Conservation (phyloP, 2,888 invertebrate species). For the Coenonympha arcania region DNA sequence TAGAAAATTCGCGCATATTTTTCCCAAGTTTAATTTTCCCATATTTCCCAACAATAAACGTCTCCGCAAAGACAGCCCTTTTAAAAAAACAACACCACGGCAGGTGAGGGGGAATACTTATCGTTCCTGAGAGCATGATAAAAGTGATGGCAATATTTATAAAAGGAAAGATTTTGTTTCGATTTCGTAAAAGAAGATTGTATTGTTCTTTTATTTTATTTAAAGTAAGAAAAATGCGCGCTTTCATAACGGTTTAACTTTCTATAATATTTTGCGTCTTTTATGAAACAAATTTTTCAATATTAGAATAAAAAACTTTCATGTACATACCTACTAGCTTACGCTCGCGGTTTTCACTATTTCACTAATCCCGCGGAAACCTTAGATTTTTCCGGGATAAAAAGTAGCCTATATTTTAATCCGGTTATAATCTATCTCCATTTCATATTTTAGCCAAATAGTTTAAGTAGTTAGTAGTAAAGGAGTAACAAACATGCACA, state of each 20-base stretch:
- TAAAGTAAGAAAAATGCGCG: not conserved
- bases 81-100: slow-evolving; percentile 7
- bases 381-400: no score
- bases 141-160: slow-evolving; percentile 10
- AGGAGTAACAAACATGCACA: no score
- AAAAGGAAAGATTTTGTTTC: slow-evolving; percentile 7
- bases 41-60: not conserved
- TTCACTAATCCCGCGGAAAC: no score
- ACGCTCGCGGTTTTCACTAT: no score
- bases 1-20: not conserved
- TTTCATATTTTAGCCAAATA: no score
- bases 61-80: slow-evolving; percentile 8
- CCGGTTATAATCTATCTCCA: no score
- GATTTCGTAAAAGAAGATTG: not conserved
- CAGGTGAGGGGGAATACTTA: slow-evolving; percentile 7
- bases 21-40: not conserved
- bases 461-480: no score
- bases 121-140: slow-evolving; percentile 7
- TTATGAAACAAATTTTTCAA: no score
- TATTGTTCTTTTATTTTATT: slow-evolving; percentile 1
- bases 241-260: slow-evolving; percentile 1
- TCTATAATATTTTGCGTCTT: not conserved
- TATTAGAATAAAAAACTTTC: no score
- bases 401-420: no score
- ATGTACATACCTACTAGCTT: no score